These are phyloP conservation scores for Carposina sasakii DNA, from an alignment of 1,140 invertebrate species.

Conservation along the genomic window DNA sequence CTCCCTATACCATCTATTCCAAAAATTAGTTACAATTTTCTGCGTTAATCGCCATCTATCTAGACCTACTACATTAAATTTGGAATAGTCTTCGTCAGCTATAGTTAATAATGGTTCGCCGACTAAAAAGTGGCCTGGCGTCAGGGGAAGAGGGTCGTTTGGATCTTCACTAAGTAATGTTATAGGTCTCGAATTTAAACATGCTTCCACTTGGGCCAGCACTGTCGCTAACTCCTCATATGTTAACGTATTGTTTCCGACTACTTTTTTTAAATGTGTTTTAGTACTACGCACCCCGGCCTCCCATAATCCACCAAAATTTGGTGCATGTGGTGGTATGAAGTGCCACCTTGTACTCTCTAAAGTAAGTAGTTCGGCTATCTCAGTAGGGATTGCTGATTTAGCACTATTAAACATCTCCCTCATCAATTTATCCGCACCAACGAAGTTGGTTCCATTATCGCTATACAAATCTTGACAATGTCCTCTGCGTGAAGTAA, in stretches of 20 bases:
- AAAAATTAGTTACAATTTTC: not conserved
- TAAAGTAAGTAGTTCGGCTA: not conserved
- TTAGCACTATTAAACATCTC: not conserved
- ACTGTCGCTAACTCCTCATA: not conserved
- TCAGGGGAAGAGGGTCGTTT: not conserved
- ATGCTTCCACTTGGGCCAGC: not conserved
- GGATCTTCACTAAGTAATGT: not conserved
- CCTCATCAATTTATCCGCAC: not conserved
- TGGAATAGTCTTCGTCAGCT: not conserved
- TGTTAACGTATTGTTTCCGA: not conserved
- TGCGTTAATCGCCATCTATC: not conserved
- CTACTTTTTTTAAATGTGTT: not conserved
- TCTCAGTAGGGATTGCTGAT: not conserved
- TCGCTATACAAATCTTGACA: conserved; percentile 30
- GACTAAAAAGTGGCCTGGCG: too few relatives aligned
- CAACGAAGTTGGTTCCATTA: conserved; percentile 12
- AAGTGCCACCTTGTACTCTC: not conserved
- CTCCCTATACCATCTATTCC: not conserved
- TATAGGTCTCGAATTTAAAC: not conserved
- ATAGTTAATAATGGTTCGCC: not conserved
- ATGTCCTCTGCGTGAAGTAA: conserved; percentile 33
- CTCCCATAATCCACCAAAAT: not conserved
- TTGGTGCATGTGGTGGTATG: not conserved
- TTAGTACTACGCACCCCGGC: not conserved
- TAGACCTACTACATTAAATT: not conserved